These are phyloP conservation scores for Trissolcus japonicus DNA, from an alignment of 2,888 invertebrate species.

Conservation along the genomic window DNA sequence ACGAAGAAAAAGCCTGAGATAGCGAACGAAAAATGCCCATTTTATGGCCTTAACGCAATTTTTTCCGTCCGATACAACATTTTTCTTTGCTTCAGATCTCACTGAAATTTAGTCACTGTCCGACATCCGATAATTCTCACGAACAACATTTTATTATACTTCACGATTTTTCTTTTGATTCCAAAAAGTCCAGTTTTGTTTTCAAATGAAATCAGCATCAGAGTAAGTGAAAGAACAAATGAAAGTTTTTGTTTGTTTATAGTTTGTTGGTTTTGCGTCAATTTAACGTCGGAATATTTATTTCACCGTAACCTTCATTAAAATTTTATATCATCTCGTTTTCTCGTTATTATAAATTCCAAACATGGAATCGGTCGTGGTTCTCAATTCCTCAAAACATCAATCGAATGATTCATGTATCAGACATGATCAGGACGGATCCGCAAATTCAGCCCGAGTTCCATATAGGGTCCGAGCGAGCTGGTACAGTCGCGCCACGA, in stretches of 20 bases:
- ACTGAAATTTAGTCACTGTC: background rate
- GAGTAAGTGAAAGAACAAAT: too few species aligned
- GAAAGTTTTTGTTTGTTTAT: too few species aligned
- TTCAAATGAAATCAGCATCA: too few species aligned
- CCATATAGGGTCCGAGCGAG: constrained; percentile 67
- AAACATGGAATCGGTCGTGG: constrained; percentile 30
- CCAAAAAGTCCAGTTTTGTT: too few species aligned
- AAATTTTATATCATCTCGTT: constrained; percentile 13
- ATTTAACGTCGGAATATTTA: background rate
- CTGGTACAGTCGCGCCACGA: constrained; percentile 59
- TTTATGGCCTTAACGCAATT: constrained; percentile 27
- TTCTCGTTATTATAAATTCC: constrained; percentile 29
- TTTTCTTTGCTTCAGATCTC: background rate
- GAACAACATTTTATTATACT: too few species aligned
- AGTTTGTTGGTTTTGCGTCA: too few species aligned
- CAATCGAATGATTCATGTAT: constrained; percentile 61
- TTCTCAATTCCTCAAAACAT: constrained; percentile 38
- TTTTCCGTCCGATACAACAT: background rate
- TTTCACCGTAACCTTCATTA: constrained; percentile 9
- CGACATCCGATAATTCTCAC: too few species aligned
- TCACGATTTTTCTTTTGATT: too few species aligned
- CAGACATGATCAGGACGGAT: constrained; percentile 61
- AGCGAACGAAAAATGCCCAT: constrained; percentile 31
- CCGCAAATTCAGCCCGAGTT: constrained; percentile 61
- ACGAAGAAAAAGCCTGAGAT: constrained; percentile 27